phyloP scores from a whole-genome alignment of 37 sponge, comb jelly and placozoan species.

The Aplysina aerophoba region DNA sequence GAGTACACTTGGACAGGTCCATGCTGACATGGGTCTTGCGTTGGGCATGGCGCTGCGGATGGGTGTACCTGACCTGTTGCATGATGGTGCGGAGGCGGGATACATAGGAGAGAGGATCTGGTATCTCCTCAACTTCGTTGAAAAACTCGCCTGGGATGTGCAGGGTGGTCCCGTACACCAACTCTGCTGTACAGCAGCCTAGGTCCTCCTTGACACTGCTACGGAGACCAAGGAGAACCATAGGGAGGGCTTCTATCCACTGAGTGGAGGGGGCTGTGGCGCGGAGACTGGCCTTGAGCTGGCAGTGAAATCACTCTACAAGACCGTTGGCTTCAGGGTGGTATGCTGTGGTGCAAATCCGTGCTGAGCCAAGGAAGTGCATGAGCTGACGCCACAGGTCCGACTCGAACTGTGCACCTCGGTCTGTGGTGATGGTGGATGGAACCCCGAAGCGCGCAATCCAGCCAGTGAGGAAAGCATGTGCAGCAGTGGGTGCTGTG shows the following conservation, averaged over 20 bases:
- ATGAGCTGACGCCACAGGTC: constrained; percentile 41
- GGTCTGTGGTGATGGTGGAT: constrained; percentile 61
- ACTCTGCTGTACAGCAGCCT: constrained; percentile 26
- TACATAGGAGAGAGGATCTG: constrained; percentile 36
- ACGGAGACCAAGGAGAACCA: constrained; percentile 32
- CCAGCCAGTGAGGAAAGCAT: constrained; percentile 56
- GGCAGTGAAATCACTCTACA: constrained; percentile 37
- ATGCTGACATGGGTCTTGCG: not conserved
- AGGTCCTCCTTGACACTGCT: constrained; percentile 19
- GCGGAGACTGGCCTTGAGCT: constrained; percentile 34
- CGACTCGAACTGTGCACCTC: constrained; percentile 67
- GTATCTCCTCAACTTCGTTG: not conserved
- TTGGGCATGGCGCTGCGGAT: not conserved
- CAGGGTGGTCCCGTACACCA: constrained; percentile 30
- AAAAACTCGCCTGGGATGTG: constrained; percentile 26
- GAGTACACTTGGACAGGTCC: constrained; percentile 30
- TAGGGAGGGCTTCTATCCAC: constrained; percentile 37
- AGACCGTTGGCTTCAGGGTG: constrained; percentile 54
- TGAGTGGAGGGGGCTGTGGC: not conserved
- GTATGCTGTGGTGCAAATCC: constrained; percentile 47
- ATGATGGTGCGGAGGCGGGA: constrained; percentile 8
- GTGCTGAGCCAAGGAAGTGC: constrained; percentile 1
- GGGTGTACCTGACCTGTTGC: not conserved
- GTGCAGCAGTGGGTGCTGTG: constrained; percentile 42
- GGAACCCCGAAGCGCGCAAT: constrained; percentile 65